These are phyloP conservation scores for Actinia tenebrosa DNA, from an alignment of 64 coral and sea anemone species.

Conservation along the genomic window DNA sequence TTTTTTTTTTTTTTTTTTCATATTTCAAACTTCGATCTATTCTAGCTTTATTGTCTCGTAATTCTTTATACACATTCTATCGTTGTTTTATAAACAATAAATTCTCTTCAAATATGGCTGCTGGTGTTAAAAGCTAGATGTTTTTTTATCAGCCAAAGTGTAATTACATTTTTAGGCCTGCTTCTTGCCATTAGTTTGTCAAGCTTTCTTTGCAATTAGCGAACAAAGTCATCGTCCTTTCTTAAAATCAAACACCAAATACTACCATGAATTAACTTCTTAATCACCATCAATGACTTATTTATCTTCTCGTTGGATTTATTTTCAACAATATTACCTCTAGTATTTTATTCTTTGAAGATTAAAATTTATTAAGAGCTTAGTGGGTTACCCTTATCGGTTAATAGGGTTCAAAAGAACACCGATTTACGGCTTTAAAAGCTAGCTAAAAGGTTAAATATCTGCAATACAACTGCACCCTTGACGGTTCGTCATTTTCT, in stretches of 20 bases:
- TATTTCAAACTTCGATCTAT: conserved; percentile 16
- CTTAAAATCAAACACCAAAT: conserved; percentile 8
- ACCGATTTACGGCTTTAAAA: background rate
- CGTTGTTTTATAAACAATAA: conserved; percentile 11
- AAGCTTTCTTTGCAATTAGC: conserved; percentile 9
- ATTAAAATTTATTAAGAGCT: background rate
- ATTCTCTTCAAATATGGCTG: background rate
- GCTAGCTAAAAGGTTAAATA: background rate
- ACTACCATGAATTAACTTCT: conserved; percentile 1
- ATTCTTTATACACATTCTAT: conserved; percentile 3
- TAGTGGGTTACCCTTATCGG: background rate
- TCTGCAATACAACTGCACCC: background rate
- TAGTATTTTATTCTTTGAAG: background rate
- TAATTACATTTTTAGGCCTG: background rate
- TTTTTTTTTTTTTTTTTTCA: background rate
- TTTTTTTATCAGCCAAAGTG: background rate
- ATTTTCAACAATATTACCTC: background rate
- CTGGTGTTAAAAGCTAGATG: background rate
- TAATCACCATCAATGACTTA: conserved; percentile 1
- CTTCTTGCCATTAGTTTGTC: background rate
- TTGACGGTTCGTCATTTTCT: background rate
- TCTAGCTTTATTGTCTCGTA: conserved; percentile 14
- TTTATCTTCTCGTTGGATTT: background rate
- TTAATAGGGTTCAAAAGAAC: background rate
- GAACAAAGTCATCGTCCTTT: background rate